Percentiles rank a stretch among this genome's conserved stretches.
Conservation (phyloP, 2,113 vertebrate species). For the Rhodinocichla rosea region DNA sequence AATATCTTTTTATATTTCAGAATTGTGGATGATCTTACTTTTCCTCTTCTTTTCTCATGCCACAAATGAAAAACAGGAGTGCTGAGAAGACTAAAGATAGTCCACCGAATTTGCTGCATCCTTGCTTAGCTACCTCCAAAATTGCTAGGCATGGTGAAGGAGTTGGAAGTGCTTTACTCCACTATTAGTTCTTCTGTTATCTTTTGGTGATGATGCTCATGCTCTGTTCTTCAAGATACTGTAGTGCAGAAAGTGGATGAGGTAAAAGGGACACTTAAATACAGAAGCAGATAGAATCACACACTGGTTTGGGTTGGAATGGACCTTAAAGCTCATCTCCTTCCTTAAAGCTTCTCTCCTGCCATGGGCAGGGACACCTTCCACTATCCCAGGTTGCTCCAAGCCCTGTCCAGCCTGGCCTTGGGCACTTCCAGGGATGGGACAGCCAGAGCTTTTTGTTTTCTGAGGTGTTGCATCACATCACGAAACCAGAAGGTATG, state of each 20-base stretch:
- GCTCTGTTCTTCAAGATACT: neutral
- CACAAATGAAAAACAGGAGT: conserved; percentile 14
- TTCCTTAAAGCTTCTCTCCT: neutral
- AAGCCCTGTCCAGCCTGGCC: neutral
- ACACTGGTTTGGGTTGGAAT: neutral
- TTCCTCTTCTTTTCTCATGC: neutral
- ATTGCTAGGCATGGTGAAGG: neutral
- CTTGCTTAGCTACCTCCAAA: neutral
- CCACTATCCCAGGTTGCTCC: neutral
- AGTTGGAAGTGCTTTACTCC: neutral
- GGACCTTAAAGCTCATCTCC: neutral
- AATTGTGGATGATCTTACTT: neutral
- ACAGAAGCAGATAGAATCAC: neutral
- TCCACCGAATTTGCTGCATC: neutral
- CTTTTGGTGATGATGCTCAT: neutral
- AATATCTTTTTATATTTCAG: neutral
- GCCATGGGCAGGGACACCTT: neutral
- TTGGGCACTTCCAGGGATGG: neutral
- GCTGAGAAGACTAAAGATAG: neutral
- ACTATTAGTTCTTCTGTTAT: neutral
- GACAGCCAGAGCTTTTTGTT: neutral
- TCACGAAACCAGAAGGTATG: neutral
- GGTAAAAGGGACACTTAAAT: neutral
- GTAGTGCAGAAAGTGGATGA: neutral
- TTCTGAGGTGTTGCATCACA: neutral